Evolutionary conservation across 2,113 vertebrate species (phyloP).

Genomic region (Serinus canaria): DNA sequence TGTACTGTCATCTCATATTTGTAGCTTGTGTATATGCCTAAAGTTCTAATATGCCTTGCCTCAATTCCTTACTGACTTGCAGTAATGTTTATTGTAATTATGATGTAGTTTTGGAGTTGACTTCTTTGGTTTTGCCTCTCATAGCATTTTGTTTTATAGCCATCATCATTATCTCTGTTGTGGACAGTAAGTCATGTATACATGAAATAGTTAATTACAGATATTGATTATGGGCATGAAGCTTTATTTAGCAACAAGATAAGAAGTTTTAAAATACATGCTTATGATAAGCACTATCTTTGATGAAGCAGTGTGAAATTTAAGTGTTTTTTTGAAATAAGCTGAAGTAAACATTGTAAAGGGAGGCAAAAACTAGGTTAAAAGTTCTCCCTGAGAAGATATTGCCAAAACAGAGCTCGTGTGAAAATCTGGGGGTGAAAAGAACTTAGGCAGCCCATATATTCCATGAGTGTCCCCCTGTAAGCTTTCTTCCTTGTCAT

Average conservation of each 20-base stretch:
- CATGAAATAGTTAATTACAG: neutral
- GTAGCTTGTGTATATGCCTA: neutral
- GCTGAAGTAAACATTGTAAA: neutral
- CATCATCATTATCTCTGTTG: neutral
- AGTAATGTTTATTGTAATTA: neutral
- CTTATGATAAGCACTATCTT: fast-evolving
- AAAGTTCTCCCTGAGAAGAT: neutral
- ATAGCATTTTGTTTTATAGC: neutral
- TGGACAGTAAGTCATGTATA: neutral
- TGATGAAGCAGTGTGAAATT: neutral
- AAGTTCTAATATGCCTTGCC: neutral
- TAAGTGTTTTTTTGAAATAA: neutral
- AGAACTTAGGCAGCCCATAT: neutral
- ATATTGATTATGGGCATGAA: neutral
- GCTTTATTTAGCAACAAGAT: neutral
- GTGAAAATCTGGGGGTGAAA: neutral
- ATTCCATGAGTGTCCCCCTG: neutral
- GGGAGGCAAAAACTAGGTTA: neutral
- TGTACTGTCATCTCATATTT: neutral
- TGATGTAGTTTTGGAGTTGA: neutral
- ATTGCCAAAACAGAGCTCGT: neutral
- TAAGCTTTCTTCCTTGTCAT: neutral
- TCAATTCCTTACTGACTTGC: neutral
- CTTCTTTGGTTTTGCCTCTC: neutral
- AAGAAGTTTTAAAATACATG: neutral